phyloP scores from a whole-genome alignment of 1,140 invertebrate species.

The Drosophila miranda region DNA sequence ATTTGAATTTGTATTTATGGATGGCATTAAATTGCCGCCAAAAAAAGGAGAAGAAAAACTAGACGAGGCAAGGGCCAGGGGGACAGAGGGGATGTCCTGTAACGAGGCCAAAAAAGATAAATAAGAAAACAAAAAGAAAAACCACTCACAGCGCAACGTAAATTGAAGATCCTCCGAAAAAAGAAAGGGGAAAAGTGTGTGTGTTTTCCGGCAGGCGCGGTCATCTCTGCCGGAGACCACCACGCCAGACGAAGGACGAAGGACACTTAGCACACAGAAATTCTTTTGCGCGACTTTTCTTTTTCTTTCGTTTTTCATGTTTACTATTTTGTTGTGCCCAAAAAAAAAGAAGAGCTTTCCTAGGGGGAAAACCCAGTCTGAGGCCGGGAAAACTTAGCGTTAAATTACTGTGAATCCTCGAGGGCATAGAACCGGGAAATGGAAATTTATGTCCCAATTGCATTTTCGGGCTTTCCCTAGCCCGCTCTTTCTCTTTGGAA shows the following conservation, averaged over 20 bases:
- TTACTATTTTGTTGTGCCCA: slow-evolving; percentile 71
- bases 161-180: slow-evolving; percentile 52
- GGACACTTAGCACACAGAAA: slow-evolving; percentile 56
- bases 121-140: slow-evolving; percentile 55
- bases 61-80: slow-evolving; percentile 10
- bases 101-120: slow-evolving; percentile 67
- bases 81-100: slow-evolving; percentile 27
- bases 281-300: slow-evolving; percentile 52
- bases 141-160: slow-evolving; percentile 74
- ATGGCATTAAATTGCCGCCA: slow-evolving; percentile 73
- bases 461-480: slow-evolving; percentile 43
- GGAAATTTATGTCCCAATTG: slow-evolving; percentile 81
- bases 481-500: slow-evolving; percentile 4
- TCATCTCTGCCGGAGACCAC: slow-evolving; percentile 17
- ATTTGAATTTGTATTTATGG: slow-evolving; percentile 76
- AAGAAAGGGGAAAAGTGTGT: slow-evolving; percentile 38
- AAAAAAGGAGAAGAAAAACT: slow-evolving; percentile 20
- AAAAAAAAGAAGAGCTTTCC: slow-evolving; percentile 2
- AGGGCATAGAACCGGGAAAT: slow-evolving; percentile 75
- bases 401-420: slow-evolving; percentile 74
- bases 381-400: slow-evolving; percentile 69
- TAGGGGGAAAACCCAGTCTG: slow-evolving; percentile 7
- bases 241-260: slow-evolving; percentile 20
- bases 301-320: slow-evolving; percentile 60
- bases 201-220: slow-evolving; percentile 18